Evolutionary conservation across 2,888 invertebrate species (phyloP), one percentile per base, ranked within the genome.

Genomic region (Netelia melanura): DNA sequence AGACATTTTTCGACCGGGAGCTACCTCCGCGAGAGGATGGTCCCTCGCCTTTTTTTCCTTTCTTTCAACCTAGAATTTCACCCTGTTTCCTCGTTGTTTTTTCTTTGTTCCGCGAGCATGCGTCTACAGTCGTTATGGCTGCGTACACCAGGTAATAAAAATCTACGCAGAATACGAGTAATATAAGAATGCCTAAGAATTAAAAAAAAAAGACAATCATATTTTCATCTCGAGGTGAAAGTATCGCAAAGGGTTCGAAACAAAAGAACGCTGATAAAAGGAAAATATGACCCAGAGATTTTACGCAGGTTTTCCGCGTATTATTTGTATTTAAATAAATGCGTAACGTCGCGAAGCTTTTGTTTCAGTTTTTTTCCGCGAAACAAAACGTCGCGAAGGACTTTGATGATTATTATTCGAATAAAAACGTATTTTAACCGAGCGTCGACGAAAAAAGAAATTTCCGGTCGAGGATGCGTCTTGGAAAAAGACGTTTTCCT

Each of bases 81-180:
- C 38, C 44, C 25, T 43, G 23, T 67, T 67, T 77, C 48, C 30
- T 5, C 30, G 5, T 30, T 30, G 0, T 38, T 38, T 38, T 38
- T 38, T 38, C 6, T 6, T 38, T 62, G 17, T 61, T 52, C 25
- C 21, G 65, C 77, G 58, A 38, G 54, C 44, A 52, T 52, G 44
- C 54, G 10, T 74, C 70, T 71, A 80, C 70, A 75, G 65, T 75
- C 54, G 30, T 78, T 68, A 74, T 38, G 67, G 11, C 72, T 43
- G 58, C 61, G 72, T 78, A 81, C 84, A 77, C 74, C 52, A 75
- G 78, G 65, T 82, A 81, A 87, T 85, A 85, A 86, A 84, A 83
- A 65, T 83, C 67, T 23, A 25, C 54, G 84, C 78, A 81, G 65
- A 11, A 74, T 70, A 48, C 52, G 21, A n/a, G 70, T 75, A 80